Evolutionary conservation across 2,888 invertebrate genomes (phyloP).

Genomic region (Calephelis perditalis): DNA sequence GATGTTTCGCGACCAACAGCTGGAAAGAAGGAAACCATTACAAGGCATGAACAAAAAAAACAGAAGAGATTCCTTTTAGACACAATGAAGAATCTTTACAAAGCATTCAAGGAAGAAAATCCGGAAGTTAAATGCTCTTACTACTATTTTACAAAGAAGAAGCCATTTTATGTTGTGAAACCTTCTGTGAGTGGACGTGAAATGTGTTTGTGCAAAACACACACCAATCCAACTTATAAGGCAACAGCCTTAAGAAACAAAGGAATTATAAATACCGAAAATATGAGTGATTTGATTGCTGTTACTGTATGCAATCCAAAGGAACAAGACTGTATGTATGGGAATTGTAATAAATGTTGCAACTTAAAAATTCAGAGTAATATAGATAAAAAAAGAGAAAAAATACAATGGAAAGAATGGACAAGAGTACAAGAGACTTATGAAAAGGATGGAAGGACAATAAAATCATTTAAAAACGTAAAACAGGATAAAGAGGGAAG

Average conservation of each 20-base stretch:
- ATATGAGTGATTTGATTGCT: constrained; percentile 18
- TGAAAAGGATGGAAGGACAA: constrained; percentile 22
- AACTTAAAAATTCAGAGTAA: constrained; percentile 10
- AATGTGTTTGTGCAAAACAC: constrained; percentile 29
- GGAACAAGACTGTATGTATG: constrained; percentile 23
- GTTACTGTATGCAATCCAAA: constrained; percentile 21
- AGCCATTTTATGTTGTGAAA: constrained; percentile 26
- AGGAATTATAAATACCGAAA: constrained; percentile 13
- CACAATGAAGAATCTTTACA: constrained; percentile 26
- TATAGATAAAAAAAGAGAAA: constrained; percentile 14
- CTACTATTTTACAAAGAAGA: constrained; percentile 27
- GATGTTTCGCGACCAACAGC: constrained; percentile 30
- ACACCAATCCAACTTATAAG: constrained; percentile 22
- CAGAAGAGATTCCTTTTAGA: constrained; percentile 30
- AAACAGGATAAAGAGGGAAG: constrained; percentile 19
- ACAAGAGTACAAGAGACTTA: constrained; percentile 20
- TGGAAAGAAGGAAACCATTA: constrained; percentile 30
- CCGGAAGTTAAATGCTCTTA: constrained; percentile 27
- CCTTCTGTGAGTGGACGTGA: constrained; percentile 27
- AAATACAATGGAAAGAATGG: constrained; percentile 22
- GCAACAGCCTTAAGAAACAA: constrained; percentile 9
- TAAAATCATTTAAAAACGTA: constrained; percentile 25
- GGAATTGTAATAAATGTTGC: constrained; percentile 19
- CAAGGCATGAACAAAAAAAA: constrained; percentile 21
- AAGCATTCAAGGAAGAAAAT: constrained; percentile 27